Evolutionary conservation across 1,140 invertebrate genomes (phyloP).

Genomic region (Trigoniulus corallinus): DNA sequence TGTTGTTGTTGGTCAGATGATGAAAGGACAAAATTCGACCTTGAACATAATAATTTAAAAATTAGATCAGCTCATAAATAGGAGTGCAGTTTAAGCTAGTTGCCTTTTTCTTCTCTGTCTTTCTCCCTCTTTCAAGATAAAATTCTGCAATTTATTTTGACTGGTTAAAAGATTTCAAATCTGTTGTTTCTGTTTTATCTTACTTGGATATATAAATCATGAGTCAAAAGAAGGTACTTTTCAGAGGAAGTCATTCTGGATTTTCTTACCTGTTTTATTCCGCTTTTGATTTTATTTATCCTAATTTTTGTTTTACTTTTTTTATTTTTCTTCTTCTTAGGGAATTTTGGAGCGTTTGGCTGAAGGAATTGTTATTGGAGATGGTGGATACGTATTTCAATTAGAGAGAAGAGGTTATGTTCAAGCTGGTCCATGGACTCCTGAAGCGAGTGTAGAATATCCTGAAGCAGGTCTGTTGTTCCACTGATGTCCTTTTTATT

Average conservation of each 20-base stretch:
- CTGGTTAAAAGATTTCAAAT: too few relatives aligned
- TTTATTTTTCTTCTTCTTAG: conserved; percentile 9
- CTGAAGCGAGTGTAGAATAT: conserved; percentile 25
- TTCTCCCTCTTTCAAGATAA: too few relatives aligned
- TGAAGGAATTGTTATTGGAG: conserved; percentile 26
- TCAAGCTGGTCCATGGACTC: conserved; percentile 30
- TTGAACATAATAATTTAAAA: too few relatives aligned
- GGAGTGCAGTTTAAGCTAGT: too few relatives aligned
- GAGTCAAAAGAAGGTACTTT: not conserved
- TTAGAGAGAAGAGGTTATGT: conserved; percentile 30
- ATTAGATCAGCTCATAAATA: too few relatives aligned
- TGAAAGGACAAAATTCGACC: too few relatives aligned
- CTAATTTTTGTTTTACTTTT: not conserved
- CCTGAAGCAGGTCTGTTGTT: conserved; percentile 26
- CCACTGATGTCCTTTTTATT: too few relatives aligned
- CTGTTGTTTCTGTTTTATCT: not conserved
- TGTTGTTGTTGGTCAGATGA: too few relatives aligned
- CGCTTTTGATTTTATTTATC: not conserved
- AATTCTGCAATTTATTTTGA: too few relatives aligned
- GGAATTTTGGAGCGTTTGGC: conserved; percentile 25
- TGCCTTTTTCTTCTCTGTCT: too few relatives aligned
- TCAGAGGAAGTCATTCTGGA: not conserved
- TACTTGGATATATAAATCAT: not conserved
- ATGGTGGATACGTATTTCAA: conserved; percentile 29
- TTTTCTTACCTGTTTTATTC: too few relatives aligned